Evolutionary conservation across 1,140 invertebrate genomes (phyloP).

Genomic region (Ephestia elutella): DNA sequence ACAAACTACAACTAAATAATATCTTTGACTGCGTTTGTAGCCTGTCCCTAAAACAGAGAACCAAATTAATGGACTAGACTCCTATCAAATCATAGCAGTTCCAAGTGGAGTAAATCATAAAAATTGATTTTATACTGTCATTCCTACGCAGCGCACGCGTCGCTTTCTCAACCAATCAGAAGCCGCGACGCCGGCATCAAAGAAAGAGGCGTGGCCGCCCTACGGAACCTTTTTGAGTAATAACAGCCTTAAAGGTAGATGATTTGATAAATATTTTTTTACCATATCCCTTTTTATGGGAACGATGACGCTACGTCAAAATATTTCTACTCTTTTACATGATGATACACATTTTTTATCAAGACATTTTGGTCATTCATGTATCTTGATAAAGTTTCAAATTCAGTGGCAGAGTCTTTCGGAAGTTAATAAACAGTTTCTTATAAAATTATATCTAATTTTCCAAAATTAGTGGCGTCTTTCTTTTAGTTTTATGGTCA

Average conservation of each 20-base stretch:
- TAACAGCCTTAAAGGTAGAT: background rate
- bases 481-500: constrained; percentile 5
- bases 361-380: background rate
- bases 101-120: background rate
- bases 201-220: constrained; percentile 7
- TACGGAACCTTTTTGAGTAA: constrained; percentile 10
- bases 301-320: constrained; percentile 4
- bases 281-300: constrained; percentile 5
- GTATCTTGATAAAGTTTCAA: background rate
- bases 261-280: constrained; percentile 10
- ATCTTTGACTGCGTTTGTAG: too few relatives aligned
- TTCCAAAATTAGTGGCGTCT: background rate
- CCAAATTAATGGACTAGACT: background rate
- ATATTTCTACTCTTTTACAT: constrained; percentile 11
- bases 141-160: constrained; percentile 14
- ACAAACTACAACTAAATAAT: too few relatives aligned
- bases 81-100: background rate
- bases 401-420: background rate
- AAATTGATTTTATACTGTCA: constrained; percentile 10
- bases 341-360: background rate
- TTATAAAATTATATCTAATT: constrained; percentile 1
- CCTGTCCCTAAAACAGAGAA: background rate
- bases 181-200: constrained; percentile 1
- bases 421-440: background rate
- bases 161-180: constrained; percentile 8